Conservation (phyloP, 2,888 invertebrate species). For the Caenorhabditis doughertyi region DNA sequence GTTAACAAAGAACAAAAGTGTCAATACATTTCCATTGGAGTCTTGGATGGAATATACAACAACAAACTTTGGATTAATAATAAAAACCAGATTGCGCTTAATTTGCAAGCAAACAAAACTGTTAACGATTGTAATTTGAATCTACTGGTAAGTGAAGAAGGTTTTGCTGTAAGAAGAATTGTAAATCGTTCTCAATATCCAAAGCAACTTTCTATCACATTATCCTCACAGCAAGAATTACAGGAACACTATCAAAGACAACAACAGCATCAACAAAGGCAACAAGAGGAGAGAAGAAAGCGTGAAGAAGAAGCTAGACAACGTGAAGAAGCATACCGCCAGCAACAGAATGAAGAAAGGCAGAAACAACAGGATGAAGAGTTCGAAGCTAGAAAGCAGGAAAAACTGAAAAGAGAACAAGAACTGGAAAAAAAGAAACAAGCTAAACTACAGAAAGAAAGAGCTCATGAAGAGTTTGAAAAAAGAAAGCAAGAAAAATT, state of each 20-base stretch:
- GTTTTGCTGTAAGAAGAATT: conserved; percentile 57
- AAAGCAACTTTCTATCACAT: conserved; percentile 18
- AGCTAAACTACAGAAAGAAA: not conserved
- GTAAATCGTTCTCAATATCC: too few species aligned
- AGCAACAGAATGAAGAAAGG: not conserved
- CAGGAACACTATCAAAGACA: too few species aligned
- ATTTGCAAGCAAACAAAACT: conserved; percentile 22
- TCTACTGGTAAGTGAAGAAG: conserved; percentile 58
- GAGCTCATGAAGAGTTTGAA: too few species aligned
- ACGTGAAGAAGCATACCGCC: too few species aligned
- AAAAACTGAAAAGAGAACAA: not conserved
- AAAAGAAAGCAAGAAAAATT: conserved; percentile 15
- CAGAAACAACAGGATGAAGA: conserved; percentile 14
- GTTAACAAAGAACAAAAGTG: conserved; percentile 69
- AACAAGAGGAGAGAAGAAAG: conserved; percentile 39
- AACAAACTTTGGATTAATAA: too few species aligned
- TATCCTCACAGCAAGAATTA: too few species aligned
- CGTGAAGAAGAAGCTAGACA: not conserved
- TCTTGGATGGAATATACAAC: too few species aligned
- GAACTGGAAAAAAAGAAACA: conserved; percentile 28
- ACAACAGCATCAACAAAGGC: conserved; percentile 12
- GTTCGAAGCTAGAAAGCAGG: not conserved
- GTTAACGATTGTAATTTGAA: conserved; percentile 45
- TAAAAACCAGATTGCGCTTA: too few species aligned
- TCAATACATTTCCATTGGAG: conserved; percentile 67